Conservation (phyloP, 2,113 vertebrate species). For the Stictonetta naevosa region DNA sequence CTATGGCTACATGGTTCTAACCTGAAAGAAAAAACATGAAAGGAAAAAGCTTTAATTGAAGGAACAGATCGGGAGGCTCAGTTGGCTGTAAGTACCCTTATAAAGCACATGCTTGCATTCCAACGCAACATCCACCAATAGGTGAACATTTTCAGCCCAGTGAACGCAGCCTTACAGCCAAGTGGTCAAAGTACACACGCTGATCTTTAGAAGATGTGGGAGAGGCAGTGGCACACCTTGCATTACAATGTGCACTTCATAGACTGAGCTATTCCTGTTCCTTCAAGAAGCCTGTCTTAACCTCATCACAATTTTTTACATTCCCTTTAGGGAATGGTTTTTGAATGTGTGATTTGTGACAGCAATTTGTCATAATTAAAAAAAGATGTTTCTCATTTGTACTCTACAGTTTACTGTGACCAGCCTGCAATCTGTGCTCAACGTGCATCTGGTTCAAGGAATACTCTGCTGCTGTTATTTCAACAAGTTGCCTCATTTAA, state of each 20-base stretch:
- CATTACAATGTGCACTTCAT: accelerated
- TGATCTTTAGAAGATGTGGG: neutral
- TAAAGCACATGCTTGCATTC: neutral
- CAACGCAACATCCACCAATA: neutral
- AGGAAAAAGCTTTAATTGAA: neutral
- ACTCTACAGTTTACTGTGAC: neutral
- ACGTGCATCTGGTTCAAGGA: neutral
- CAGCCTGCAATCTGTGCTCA: neutral
- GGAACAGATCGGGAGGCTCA: neutral
- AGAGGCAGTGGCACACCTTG: neutral
- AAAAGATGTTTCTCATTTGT: neutral
- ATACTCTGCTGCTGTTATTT: accelerated
- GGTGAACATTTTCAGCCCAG: neutral
- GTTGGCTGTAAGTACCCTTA: neutral
- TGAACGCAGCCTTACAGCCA: neutral
- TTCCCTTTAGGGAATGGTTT: neutral
- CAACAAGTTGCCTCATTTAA: neutral
- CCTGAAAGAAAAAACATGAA: neutral
- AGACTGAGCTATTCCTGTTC: accelerated
- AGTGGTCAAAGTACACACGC: neutral
- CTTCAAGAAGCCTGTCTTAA: neutral
- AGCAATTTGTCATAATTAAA: too few species aligned
- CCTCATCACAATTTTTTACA: accelerated
- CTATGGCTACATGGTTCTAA: neutral
- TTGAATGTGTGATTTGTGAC: neutral